Conservation (phyloP, 2,797 vertebrate genomes). For the Acrossocheilus fasciatus region DNA sequence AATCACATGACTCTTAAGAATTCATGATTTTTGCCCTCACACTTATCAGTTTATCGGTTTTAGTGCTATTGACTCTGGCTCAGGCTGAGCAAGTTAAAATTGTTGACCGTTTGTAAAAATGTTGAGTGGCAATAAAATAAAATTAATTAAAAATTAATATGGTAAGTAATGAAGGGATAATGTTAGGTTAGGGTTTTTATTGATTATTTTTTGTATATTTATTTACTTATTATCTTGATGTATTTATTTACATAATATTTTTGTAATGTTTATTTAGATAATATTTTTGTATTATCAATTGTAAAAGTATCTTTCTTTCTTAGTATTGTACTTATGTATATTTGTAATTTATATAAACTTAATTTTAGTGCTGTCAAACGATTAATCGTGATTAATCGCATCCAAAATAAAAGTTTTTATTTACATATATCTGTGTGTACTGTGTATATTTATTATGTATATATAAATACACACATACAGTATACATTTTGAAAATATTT, state of each 20-base stretch:
- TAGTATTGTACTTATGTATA: neutral
- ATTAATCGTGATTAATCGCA: too few species aligned
- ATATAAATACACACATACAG: too few species aligned
- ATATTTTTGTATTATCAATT: neutral
- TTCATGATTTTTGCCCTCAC: neutral
- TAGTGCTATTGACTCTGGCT: neutral
- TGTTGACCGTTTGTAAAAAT: neutral
- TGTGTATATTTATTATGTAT: too few species aligned
- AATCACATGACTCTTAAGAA: neutral
- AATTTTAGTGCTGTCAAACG: too few species aligned
- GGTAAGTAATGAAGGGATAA: neutral
- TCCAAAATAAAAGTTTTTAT: too few species aligned
- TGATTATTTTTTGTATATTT: neutral
- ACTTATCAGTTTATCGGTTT: neutral
- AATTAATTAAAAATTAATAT: neutral
- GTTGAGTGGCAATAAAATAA: neutral
- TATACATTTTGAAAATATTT: too few species aligned
- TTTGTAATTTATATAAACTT: neutral
- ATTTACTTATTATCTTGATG: neutral
- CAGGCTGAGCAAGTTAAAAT: neutral
- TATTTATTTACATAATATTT: neutral
- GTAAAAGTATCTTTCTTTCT: neutral
- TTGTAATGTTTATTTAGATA: neutral
- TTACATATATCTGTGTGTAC: too few species aligned
- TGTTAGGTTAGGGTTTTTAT: neutral